Conservation (phyloP, 2,888 invertebrate genomes). For the Philereme transversata region DNA sequence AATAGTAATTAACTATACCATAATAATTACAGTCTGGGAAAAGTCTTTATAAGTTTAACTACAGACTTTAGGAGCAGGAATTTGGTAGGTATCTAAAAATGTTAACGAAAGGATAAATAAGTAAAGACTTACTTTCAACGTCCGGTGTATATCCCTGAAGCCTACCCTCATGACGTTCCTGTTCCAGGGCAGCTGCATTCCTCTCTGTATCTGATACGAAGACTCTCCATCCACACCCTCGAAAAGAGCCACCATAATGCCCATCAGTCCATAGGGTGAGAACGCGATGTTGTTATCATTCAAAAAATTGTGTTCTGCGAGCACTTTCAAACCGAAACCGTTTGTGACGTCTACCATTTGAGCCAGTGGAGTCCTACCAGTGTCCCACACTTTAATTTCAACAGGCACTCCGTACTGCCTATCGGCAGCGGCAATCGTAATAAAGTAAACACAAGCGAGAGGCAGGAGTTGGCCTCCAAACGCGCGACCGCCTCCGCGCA, state of each 20-base stretch:
- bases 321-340: conserved; percentile 87
- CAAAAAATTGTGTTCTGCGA: conserved; percentile 88
- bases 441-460: conserved; percentile 42
- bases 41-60: no score
- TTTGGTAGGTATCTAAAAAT: background rate
- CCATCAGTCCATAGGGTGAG: conserved; percentile 92
- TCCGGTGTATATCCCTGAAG: conserved; percentile 91
- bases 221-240: conserved; percentile 91
- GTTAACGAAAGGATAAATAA: background rate
- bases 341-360: conserved; percentile 92
- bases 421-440: conserved; percentile 41
- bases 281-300: conserved; percentile 92
- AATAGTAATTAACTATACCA: no score
- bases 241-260: conserved; percentile 90
- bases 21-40: no score
- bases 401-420: conserved; percentile 68
- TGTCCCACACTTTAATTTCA: conserved; percentile 76
- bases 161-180: conserved; percentile 90
- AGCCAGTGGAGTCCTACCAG: conserved; percentile 85
- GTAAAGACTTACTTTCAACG: conserved; percentile 87
- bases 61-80: background rate
- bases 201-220: conserved; percentile 88
- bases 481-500: conserved; percentile 66
- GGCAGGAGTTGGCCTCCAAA: conserved; percentile 39
- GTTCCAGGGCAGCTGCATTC: conserved; percentile 88